Evolutionary conservation across 1,140 invertebrate genomes (phyloP), one percentile per base, ranked within the genome.

Genomic region (Psix sp.): DNA sequence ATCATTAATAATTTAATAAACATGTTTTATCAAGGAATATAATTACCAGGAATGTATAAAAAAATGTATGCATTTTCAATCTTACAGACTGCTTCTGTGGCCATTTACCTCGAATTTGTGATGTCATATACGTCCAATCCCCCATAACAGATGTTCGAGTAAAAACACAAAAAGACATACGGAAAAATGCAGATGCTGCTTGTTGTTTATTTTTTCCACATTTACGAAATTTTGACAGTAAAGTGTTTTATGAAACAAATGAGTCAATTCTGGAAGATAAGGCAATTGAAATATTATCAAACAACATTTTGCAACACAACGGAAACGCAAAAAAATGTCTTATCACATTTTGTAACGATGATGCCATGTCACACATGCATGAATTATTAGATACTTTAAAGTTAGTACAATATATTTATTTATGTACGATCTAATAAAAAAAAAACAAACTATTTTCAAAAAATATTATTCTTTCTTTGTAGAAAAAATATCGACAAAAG

Each of bases 161-260:
- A 35, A 82, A 83, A 68, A 45, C 16, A 1, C 16, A 59, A 1
- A 67, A 52, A 39, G 11, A 54, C 29, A 20, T 38, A 15, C 66
- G 66, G 10, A 40, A 56, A 36, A 31, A 49, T 15, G 21, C 15
- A 10, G 21, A 49, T 17, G 33, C 48, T 15, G 38, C 39, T 6
- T 56, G 65, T 9, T 78, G 75, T 38, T 48, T 77, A 46, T 82
- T 80, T 73, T 63, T 86, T 17, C 83, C 85, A 3, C 39, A 77
- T 7, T 73, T 84, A 52, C 51, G 74, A 4, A 46, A 76, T 6
- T 65, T 80, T 26, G 63, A 31, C 3, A 66, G 63, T 14, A 76
- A 72, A 60, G 38, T 73, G 10, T 66, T 67, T 57, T 11, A 46
- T 18, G 9, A n/a, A n/a, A n/a, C n/a, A n/a, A n/a, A n/a, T n/a